Conservation (phyloP, 1,140 invertebrate species). For the Drosophila gunungcola region DNA sequence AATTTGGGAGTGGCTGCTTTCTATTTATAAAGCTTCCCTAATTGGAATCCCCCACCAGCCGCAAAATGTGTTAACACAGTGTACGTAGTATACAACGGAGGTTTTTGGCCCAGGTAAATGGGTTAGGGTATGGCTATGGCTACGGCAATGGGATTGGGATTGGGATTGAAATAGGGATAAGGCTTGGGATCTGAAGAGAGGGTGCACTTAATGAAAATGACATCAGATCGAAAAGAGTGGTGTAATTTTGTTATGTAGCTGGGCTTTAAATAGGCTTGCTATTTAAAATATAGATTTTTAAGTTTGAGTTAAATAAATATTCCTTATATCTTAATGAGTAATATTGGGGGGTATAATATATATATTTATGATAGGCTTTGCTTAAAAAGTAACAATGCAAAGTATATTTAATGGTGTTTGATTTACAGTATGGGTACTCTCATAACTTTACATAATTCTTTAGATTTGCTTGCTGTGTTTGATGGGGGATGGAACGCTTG, state of each 20-base stretch:
- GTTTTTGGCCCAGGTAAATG: background rate
- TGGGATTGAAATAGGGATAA: background rate
- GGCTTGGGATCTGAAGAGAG: background rate
- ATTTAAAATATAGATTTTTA: background rate
- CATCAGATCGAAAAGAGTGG: background rate
- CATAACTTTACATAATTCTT: background rate
- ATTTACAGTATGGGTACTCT: background rate
- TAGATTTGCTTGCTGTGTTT: background rate
- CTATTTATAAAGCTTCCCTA: constrained; percentile 11
- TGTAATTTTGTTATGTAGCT: background rate
- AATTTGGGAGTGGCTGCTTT: background rate
- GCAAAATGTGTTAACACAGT: constrained; percentile 5
- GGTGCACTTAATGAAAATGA: background rate
- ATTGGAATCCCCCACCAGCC: constrained; percentile 1
- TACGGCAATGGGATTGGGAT: too few species aligned
- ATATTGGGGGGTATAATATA: background rate
- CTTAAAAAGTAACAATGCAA: too few species aligned
- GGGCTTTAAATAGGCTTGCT: too few species aligned
- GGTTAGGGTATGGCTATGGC: background rate
- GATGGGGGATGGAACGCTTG: background rate
- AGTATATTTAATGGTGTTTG: background rate
- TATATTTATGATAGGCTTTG: background rate
- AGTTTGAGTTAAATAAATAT: background rate
- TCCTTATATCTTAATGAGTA: too few species aligned
- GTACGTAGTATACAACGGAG: background rate